These are phyloP conservation scores for Ophiodon elongatus DNA, from an alignment of 2,113 vertebrate species.

Conservation along the genomic window DNA sequence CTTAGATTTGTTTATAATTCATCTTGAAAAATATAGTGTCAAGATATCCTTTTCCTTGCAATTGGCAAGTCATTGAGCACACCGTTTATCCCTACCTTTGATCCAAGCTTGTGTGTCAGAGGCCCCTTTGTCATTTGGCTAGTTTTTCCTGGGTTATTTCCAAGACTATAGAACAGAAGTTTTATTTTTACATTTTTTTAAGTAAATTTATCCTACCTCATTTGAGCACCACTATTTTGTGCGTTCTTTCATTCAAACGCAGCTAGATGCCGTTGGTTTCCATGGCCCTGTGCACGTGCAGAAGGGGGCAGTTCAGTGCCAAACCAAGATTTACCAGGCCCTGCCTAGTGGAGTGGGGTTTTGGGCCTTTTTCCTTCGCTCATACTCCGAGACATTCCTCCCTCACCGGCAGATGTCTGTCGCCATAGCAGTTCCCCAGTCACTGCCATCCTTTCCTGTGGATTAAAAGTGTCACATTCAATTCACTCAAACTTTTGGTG, in stretches of 20 bases:
- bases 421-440: conserved; percentile 59
- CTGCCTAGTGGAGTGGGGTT: conserved; percentile 50
- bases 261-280: conserved; percentile 62
- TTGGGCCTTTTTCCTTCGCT: conserved; percentile 64
- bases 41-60: conserved; percentile 42
- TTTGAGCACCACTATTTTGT: conserved; percentile 32
- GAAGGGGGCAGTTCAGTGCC: conserved; percentile 45
- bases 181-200: not conserved
- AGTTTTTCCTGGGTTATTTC: conserved; percentile 47
- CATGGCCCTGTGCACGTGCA: conserved; percentile 55
- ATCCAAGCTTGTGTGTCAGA: conserved; percentile 45
- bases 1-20: conserved; percentile 47
- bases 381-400: conserved; percentile 67
- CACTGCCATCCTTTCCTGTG: conserved; percentile 60
- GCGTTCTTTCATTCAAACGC: conserved; percentile 43
- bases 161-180: conserved; percentile 30
- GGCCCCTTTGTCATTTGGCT: conserved; percentile 36
- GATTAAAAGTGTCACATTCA: conserved; percentile 72
- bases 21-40: conserved; percentile 47
- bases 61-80: conserved; percentile 29
- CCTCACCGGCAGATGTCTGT: conserved; percentile 69
- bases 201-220: conserved; percentile 22
- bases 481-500: conserved; percentile 55
- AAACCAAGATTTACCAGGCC: conserved; percentile 67
- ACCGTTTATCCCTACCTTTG: conserved; percentile 53